These are phyloP conservation scores for Volucella inflata DNA, from an alignment of 2,888 invertebrate species.

Conservation along the genomic window DNA sequence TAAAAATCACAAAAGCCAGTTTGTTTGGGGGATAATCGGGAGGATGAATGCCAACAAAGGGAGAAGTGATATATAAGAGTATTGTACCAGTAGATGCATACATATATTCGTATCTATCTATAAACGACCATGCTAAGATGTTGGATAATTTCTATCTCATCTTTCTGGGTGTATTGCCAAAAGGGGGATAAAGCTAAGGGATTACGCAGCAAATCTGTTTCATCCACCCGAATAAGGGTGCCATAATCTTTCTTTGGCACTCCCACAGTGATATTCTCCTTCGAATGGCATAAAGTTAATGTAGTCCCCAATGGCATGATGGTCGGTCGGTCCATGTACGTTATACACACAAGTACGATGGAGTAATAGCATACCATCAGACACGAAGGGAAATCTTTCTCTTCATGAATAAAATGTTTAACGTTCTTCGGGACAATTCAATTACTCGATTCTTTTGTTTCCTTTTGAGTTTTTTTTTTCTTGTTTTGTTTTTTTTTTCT, in stretches of 20 bases:
- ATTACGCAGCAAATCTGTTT: conserved; percentile 76
- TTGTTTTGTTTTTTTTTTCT: neutral
- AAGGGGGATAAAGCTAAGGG: conserved; percentile 69
- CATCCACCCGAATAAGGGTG: conserved; percentile 75
- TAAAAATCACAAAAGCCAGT: conserved; percentile 38
- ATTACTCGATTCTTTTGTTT: conserved; percentile 55
- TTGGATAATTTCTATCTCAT: conserved; percentile 75
- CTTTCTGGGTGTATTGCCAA: conserved; percentile 37
- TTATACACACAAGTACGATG: neutral
- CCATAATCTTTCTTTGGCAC: conserved; percentile 71
- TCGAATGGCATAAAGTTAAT: conserved; percentile 67
- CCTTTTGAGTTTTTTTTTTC: neutral
- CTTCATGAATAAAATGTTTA: conserved; percentile 72
- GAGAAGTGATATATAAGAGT: neutral
- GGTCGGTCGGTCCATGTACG: conserved; percentile 19
- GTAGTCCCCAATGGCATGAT: conserved; percentile 56
- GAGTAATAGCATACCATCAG: neutral
- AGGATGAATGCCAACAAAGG: neutral
- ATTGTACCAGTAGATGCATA: too few species aligned
- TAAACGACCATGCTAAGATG: conserved; percentile 75
- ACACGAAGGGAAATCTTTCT: neutral
- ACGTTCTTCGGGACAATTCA: conserved; percentile 74
- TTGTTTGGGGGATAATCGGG: neutral
- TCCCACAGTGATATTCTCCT: conserved; percentile 49
- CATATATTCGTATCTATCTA: neutral